Percentiles rank a stretch among this genome's conserved stretches.
Conservation (phyloP, 2,797 vertebrate genomes). For the Nothura maculosa region DNA sequence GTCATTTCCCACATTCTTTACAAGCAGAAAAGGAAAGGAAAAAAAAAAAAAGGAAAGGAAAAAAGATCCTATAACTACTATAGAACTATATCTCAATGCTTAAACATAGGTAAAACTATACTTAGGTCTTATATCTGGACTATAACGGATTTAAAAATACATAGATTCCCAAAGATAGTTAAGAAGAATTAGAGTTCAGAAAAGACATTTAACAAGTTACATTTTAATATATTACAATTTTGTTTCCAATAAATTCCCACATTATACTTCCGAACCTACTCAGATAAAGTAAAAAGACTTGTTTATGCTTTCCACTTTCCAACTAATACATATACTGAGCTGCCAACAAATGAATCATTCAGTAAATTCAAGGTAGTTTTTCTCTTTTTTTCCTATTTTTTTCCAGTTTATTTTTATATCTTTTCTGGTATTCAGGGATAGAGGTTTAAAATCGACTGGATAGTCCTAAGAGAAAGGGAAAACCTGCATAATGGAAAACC, state of each 20-base stretch:
- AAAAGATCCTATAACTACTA: not conserved
- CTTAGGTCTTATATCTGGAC: not conserved
- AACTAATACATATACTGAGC: not conserved
- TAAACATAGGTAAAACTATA: not conserved
- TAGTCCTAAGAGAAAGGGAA: not conserved
- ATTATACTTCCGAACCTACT: not conserved
- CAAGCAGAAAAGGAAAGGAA: not conserved
- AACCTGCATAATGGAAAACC: not conserved
- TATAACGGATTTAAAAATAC: not conserved
- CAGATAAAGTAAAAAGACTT: not conserved
- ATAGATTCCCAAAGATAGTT: not conserved
- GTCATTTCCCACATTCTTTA: not conserved
- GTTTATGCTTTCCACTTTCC: conserved; percentile 3
- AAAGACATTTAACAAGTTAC: not conserved
- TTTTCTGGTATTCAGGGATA: not conserved
- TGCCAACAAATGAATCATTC: not conserved
- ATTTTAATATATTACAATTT: not conserved
- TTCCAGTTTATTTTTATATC: not conserved
- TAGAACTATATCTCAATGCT: not conserved
- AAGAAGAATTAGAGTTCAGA: not conserved
- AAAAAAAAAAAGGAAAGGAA: not conserved
- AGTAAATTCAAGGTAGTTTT: not conserved
- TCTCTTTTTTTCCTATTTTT: not conserved
- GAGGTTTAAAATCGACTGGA: not conserved
- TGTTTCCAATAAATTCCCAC: not conserved